Evolutionary conservation across 2,888 invertebrate species (phyloP), one percentile per base, ranked within the genome.

Genomic region (Chymomyza caudatula): DNA sequence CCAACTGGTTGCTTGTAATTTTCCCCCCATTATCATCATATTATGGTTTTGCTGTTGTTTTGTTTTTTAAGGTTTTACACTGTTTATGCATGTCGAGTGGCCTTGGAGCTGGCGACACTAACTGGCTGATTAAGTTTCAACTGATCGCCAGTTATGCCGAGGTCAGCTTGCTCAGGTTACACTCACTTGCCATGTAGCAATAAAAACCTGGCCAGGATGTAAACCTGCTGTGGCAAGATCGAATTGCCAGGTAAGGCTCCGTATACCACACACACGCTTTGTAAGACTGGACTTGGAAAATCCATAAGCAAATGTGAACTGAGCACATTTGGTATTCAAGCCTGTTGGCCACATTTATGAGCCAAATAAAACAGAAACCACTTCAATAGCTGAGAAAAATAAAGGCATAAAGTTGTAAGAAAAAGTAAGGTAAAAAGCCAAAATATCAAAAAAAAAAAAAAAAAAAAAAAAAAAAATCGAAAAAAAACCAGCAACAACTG

Each of bases 121-220:
- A 6, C 19, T 49, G 19, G 29, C 64, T 64, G 78, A 69, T 79
- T 79, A 71, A 74, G 56, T 79, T 79, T 72, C 82, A 71, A 68
- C 76, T 60, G 77, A 82, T 76, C 77, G 77, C 73, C 71, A 83
- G 76, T 49, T 75, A 69, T 71, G 63, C 23, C 82, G 84, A 86
- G 82, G 82, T 81, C 86, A 78, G 67, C 72, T 71, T 74, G 76
- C 78, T 82, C 84, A 81, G 78, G 81, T 86, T 85, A 84, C 81
- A 67, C 17, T n/a, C 17, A 19, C n/a, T 2, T n/a, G n/a, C n/a
- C n/a, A n/a, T n/a, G n/a, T n/a, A n/a, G n/a, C n/a, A n/a, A n/a
- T n/a, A n/a, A n/a, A n/a, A n/a, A n/a, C n/a, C 29, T 37, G 29
- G 29, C 29, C 29, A 37, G 29, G 29, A 37, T 37, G 29, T 37